Conservation (phyloP, 2,113 vertebrate species). For the Vimba vimba region DNA sequence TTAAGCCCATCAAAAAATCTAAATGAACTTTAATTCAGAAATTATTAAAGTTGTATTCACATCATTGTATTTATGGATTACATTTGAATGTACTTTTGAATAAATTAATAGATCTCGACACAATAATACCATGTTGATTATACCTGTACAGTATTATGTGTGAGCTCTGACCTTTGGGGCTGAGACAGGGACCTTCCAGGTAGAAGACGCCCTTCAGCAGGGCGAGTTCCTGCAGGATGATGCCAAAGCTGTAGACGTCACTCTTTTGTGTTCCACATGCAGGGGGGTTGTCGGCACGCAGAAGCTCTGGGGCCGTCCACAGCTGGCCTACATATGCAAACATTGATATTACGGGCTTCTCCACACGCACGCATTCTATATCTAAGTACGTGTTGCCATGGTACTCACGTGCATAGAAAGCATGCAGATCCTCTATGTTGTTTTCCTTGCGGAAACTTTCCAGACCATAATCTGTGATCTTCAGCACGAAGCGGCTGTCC, state of each 20-base stretch:
- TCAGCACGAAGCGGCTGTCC: slow-evolving; percentile 92
- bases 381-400: not conserved
- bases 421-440: slow-evolving; percentile 76
- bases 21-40: not conserved
- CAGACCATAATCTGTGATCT: slow-evolving; percentile 91
- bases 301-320: slow-evolving; percentile 88
- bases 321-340: slow-evolving; percentile 79
- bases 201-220: slow-evolving; percentile 85
- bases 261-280: slow-evolving; percentile 83
- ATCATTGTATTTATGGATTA: not conserved
- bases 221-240: slow-evolving; percentile 92
- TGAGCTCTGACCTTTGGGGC: slow-evolving; percentile 82
- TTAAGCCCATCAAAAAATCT: not conserved
- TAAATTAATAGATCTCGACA: not conserved
- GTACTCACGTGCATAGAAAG: slow-evolving; percentile 84
- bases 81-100: not conserved
- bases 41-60: not conserved
- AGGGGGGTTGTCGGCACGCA: slow-evolving; percentile 70
- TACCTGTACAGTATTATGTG: not conserved
- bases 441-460: slow-evolving; percentile 77
- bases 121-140: not conserved
- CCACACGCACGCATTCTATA: not conserved
- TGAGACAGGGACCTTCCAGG: slow-evolving; percentile 79
- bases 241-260: slow-evolving; percentile 89
- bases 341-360: not conserved